Evolutionary conservation across 2,888 invertebrate species (phyloP), one percentile per base, ranked within the genome.

Genomic region (Holacanthella duospinosa): DNA sequence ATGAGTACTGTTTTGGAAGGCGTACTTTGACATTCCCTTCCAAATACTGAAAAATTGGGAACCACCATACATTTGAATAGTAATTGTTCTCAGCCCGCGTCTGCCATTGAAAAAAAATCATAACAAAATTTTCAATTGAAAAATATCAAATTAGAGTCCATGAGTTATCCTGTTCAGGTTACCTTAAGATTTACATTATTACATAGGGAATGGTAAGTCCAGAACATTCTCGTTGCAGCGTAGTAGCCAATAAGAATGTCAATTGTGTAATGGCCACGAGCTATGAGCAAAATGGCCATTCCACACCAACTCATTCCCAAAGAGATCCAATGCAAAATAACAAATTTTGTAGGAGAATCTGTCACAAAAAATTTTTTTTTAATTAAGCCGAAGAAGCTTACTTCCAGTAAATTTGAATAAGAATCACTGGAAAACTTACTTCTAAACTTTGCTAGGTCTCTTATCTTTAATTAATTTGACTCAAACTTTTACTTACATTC

Each of bases 181-280:
- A 76, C 76, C 73, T 76, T 76, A 48, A 76, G 68, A 53, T 68
- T 68, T 29, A 71, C 63, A 70, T 76, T 76, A 66, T 76, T 75
- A 48, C 76, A 76, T 64, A 80, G 68, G 1, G 79, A 77, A 71
- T 80, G 80, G 71, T 80, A 80, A 25, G 77, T 76, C 79, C 79
- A 80, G 73, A 80, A 81, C 29, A 79, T 72, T 63, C 80, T 71
- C 1, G 80, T 81, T 48, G 79, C 78, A 53, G 78, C 76, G 72
- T 76, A 80, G 71, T 81, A 81, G 28, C 79, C 80, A 55, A 81
- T 72, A 61, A 81, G 70, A 60, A 80, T 78, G 73, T 81, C 81
- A 25, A 81, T 76, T 21, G 79, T 79, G 74, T 81, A 81, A 71
- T 81, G 81, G 16, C 79, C 79, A 55, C 77, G 74, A 1, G 79